These are phyloP conservation scores for Podiceps cristatus DNA, from an alignment of 2,113 vertebrate genomes.

Conservation along the genomic window DNA sequence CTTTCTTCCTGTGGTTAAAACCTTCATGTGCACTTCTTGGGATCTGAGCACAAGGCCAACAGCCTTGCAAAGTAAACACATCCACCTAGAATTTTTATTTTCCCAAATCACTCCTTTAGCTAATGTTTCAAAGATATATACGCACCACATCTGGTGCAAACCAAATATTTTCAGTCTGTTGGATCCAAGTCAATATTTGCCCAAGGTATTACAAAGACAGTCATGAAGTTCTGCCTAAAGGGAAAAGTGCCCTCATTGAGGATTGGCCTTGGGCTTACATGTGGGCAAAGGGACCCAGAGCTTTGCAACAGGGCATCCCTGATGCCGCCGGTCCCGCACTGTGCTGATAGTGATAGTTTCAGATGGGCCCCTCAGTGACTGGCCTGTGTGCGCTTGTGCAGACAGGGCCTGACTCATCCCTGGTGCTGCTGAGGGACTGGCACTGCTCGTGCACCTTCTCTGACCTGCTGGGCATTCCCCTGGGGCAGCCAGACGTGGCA, in stretches of 20 bases:
- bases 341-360: background rate
- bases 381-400: background rate
- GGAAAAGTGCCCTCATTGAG: background rate
- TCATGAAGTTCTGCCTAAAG: conserved; percentile 1
- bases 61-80: conserved; percentile 55
- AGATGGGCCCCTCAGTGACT: background rate
- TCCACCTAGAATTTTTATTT: conserved; percentile 76
- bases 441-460: background rate
- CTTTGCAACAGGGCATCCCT: fast-evolving
- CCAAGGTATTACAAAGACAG: conserved; percentile 53
- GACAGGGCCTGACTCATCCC: background rate
- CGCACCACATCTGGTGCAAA: conserved; percentile 81
- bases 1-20: conserved; percentile 49
- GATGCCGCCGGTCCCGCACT: fast-evolving
- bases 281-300: background rate
- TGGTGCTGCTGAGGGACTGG: background rate
- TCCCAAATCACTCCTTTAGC: conserved; percentile 84
- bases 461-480: background rate
- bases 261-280: background rate
- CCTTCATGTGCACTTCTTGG: background rate
- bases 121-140: conserved; percentile 77
- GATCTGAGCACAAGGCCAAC: background rate
- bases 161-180: conserved; percentile 83
- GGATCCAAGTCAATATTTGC: conserved; percentile 82
- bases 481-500: background rate